Conservation (phyloP, 1,140 invertebrate species). For the Tetraneura akinire region DNA sequence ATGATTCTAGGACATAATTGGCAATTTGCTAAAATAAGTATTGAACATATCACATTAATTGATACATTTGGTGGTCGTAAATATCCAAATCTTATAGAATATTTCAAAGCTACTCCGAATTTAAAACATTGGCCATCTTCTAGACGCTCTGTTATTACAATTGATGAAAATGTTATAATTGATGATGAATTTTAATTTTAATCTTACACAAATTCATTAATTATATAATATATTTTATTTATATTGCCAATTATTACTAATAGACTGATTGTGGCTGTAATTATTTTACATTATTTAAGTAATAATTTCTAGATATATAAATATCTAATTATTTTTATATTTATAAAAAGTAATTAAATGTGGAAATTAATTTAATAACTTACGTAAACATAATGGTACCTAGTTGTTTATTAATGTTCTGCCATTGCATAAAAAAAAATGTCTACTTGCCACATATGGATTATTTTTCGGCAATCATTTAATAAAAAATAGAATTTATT, state of each 20-base stretch:
- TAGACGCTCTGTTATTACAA: background rate
- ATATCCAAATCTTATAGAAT: constrained; percentile 66
- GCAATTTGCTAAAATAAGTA: constrained; percentile 74
- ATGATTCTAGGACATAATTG: constrained; percentile 70
- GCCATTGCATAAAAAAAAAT: too few species aligned
- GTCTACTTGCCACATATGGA: too few species aligned
- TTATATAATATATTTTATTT: background rate
- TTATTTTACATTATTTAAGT: background rate
- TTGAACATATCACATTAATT: constrained; percentile 70
- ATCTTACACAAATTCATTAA: background rate
- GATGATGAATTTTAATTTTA: constrained; percentile 27
- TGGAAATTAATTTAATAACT: too few species aligned
- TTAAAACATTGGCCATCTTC: background rate
- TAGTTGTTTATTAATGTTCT: too few species aligned
- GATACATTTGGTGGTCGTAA: constrained; percentile 78
- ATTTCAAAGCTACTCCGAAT: constrained; percentile 59
- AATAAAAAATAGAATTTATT: too few species aligned
- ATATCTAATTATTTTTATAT: background rate
- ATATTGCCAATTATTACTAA: constrained; percentile 18
- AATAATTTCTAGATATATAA: background rate
- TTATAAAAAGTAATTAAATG: too few species aligned
- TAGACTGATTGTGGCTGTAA: background rate
- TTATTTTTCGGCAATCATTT: too few species aligned
- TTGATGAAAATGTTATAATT: constrained; percentile 33
- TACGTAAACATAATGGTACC: too few species aligned